phyloP scores from a whole-genome alignment of 2,113 vertebrate species.

The Seriola aureovittata region DNA sequence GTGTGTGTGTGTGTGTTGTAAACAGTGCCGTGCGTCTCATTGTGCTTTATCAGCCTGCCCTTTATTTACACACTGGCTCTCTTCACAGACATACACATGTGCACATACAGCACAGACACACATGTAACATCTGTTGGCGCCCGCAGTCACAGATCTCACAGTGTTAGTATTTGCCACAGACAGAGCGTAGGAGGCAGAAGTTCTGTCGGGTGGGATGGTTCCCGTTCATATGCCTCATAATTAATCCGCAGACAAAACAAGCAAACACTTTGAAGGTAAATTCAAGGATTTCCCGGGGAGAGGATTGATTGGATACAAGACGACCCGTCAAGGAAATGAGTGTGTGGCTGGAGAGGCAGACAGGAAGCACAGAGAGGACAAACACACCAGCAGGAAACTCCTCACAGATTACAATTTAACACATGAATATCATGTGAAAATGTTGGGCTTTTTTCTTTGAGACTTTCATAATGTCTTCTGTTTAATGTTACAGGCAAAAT shows the following conservation, averaged over 20 bases:
- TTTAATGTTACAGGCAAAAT: neutral
- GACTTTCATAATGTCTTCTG: neutral
- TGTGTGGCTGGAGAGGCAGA: neutral
- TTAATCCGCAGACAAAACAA: slow-evolving; percentile 27
- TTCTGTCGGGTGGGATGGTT: neutral
- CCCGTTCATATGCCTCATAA: neutral
- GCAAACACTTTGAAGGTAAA: slow-evolving; percentile 20
- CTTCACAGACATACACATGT: neutral
- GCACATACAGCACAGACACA: neutral
- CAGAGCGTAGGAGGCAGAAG: neutral
- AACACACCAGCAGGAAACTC: slow-evolving; percentile 1
- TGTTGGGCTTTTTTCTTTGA: too few relatives aligned
- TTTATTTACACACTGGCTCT: slow-evolving; percentile 45
- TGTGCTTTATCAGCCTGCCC: slow-evolving; percentile 43
- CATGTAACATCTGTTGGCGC: slow-evolving; percentile 34
- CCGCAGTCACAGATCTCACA: neutral
- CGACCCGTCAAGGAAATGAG: slow-evolving; percentile 19
- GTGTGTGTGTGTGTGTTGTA: slow-evolving; percentile 42
- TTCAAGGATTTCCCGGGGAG: slow-evolving; percentile 33
- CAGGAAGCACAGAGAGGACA: slow-evolving; percentile 9
- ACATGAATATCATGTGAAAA: neutral
- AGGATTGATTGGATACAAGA: slow-evolving; percentile 29
- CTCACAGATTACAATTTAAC: neutral
- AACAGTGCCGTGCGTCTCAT: slow-evolving; percentile 21
- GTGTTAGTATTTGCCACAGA: slow-evolving; percentile 23